Evolutionary conservation across 1,140 invertebrate species (phyloP), one percentile per base, ranked within the genome.

Genomic region (Aphis craccivora): DNA sequence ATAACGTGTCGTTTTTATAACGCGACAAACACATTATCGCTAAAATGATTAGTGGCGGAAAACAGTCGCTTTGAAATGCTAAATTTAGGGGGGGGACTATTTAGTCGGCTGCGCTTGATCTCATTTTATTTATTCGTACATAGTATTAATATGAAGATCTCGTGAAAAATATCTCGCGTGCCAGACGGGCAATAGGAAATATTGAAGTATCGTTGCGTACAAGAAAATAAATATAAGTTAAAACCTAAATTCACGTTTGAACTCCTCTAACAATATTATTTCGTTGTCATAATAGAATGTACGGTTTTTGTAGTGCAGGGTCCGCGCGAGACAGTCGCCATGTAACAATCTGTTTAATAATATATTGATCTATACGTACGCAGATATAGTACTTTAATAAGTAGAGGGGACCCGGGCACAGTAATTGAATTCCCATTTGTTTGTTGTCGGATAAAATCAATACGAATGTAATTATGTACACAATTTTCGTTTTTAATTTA

Each of bases 391-490:
- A 55, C 37, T 22, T n/a, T 35, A 43, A 86, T 91, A 40, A 93
- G 81, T 37, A 86, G 81, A 86, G 91, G 67, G 81, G 91, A 83
- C 30, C 14, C 43, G 25, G 60, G 43, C 11, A 40, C 20, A 53
- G 81, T 86, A 53, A 93, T 86, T 93, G 81, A 84, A 93, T 93
- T 93, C 48, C 51, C 6, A 43, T 92, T 93, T 55, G 91, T 93
- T 93, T 93, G 76, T 86, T 53, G 48, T 84, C 48, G 91, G 30
- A 93, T 55, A 93, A 93, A 93, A 93, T 93, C 91, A 93, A 93
- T 93, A 93, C 81, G 30, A 83, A 86, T 30, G 76, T 86, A 92
- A 92, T 92, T 84, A 83, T 92, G 81, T 92, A 92, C 81, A 92
- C 76, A 92, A 84, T 60, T 90, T 55, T 40, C 23, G 23, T 90